Evolutionary conservation across 2,797 vertebrate genomes (phyloP).

Genomic region (Rhodeus uyekii): DNA sequence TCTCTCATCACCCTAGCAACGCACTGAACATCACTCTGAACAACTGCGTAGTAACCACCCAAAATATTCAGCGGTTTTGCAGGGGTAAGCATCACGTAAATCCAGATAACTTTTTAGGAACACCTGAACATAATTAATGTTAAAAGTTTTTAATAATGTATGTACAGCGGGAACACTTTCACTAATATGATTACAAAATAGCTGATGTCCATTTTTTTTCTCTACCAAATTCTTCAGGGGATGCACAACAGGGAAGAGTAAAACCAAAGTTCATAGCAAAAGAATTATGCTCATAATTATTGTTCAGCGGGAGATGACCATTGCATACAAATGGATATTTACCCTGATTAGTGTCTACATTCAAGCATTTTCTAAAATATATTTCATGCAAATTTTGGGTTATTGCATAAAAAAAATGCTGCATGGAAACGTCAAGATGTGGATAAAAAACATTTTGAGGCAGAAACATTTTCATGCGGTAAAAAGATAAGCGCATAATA

Average conservation of each 20-base stretch:
- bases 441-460: no score
- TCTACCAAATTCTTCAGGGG: not conserved
- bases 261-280: not conserved
- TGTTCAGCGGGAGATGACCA: not conserved
- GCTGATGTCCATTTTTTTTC: not conserved
- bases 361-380: not conserved
- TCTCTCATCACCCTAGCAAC: not conserved
- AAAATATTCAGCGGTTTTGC: not conserved
- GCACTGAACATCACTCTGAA: not conserved
- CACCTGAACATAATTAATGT: no score
- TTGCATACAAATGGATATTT: not conserved
- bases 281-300: constrained; percentile 8
- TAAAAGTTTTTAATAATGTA: constrained; percentile 12
- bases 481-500: no score
- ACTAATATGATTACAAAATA: not conserved
- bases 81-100: not conserved
- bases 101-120: not conserved
- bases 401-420: no score
- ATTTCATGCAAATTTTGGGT: not conserved
- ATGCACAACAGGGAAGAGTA: not conserved
- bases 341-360: not conserved
- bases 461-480: no score
- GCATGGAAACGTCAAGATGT: no score
- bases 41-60: not conserved
- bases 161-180: not conserved